A percentile compares a stretch with the other conserved stretches of the same genome.
phyloP scores from a whole-genome alignment of 2,888 invertebrate species.

The Polyploca ridens region DNA sequence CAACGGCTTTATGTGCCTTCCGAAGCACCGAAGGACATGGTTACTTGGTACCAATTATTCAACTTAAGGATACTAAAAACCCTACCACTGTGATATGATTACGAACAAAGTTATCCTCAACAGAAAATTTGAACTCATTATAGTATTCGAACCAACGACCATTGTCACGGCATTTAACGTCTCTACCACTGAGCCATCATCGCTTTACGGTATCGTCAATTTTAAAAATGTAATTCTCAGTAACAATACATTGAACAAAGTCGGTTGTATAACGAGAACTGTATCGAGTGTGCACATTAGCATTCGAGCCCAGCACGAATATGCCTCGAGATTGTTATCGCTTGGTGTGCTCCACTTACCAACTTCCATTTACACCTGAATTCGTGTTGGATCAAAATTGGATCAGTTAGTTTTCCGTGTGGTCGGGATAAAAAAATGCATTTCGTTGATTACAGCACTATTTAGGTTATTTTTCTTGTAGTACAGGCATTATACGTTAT shows the following conservation, averaged over 20 bases:
- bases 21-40: too few relatives aligned
- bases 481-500: neutral
- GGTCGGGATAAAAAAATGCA: neutral
- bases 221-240: neutral
- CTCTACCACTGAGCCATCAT: neutral
- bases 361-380: constrained; percentile 30
- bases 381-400: constrained; percentile 41
- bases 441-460: constrained; percentile 22
- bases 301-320: constrained; percentile 50
- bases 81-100: too few relatives aligned
- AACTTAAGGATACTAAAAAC: too few relatives aligned
- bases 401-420: constrained; percentile 28
- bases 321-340: constrained; percentile 60
- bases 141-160: too few relatives aligned
- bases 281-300: constrained; percentile 52
- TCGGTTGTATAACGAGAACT: constrained; percentile 35
- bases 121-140: too few relatives aligned
- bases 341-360: constrained; percentile 35
- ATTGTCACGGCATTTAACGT: neutral
- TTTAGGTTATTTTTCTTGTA: neutral
- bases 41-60: too few relatives aligned
- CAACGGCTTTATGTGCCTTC: too few relatives aligned
- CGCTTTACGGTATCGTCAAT: neutral
- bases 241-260: neutral
- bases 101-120: too few relatives aligned